phyloP scores from a whole-genome alignment of 2,888 invertebrate species.

The Phortica magna region DNA sequence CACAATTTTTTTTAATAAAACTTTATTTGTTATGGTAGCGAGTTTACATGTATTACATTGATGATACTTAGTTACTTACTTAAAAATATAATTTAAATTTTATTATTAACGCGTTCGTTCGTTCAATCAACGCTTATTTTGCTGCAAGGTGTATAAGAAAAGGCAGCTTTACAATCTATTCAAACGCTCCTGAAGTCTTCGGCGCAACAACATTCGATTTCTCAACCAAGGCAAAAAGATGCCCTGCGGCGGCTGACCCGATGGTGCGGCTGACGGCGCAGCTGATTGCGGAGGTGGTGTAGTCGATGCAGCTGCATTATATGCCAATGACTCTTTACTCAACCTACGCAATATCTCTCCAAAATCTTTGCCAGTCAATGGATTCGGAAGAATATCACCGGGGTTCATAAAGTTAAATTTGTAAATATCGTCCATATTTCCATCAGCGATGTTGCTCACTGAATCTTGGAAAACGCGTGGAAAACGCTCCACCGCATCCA shows the following conservation, averaged over 20 bases:
- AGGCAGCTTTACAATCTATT: neutral
- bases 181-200: neutral
- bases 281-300: constrained; percentile 32
- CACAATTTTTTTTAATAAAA: too few relatives aligned
- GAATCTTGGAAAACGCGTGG: constrained; percentile 63
- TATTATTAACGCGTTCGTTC: too few relatives aligned
- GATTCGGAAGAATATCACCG: constrained; percentile 48
- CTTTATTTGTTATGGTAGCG: too few relatives aligned
- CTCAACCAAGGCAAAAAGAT: constrained; percentile 58
- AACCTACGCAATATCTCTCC: neutral
- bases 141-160: too few relatives aligned
- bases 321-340: neutral
- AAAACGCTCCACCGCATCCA: constrained; percentile 61
- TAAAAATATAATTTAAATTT: too few relatives aligned
- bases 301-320: constrained; percentile 37
- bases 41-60: too few relatives aligned
- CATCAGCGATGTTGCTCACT: constrained; percentile 51
- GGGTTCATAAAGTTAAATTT: constrained; percentile 60
- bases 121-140: too few relatives aligned
- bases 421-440: constrained; percentile 55
- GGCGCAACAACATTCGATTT: constrained; percentile 48
- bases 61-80: too few relatives aligned
- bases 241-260: constrained; percentile 15
- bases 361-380: constrained; percentile 41
- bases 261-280: constrained; percentile 22